Conservation (phyloP, 2,888 invertebrate species). For the Phortica okadai region DNA sequence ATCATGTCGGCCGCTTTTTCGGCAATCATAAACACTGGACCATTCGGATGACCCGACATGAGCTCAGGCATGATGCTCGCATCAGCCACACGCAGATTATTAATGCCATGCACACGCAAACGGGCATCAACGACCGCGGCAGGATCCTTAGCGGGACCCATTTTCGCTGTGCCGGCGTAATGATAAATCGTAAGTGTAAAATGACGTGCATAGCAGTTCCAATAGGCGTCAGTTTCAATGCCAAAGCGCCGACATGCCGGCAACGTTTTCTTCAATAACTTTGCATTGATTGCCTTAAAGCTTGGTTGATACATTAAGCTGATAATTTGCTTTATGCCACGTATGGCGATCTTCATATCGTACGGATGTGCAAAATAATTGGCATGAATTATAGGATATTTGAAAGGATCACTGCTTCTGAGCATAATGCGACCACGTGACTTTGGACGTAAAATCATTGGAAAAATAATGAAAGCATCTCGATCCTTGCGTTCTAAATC, state of each 20-base stretch:
- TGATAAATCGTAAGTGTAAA: conserved; percentile 82
- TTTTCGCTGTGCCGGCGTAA: conserved; percentile 81
- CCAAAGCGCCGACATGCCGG: conserved; percentile 79
- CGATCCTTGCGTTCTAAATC: conserved; percentile 69
- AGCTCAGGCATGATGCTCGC: conserved; percentile 79
- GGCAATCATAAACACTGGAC: conserved; percentile 80
- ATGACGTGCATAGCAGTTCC: conserved; percentile 82
- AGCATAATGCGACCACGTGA: conserved; percentile 83
- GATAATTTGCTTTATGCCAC: conserved; percentile 79
- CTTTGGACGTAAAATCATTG: conserved; percentile 82
- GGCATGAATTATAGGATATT: conserved; percentile 82
- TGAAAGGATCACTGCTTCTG: conserved; percentile 80
- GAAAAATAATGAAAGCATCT: conserved; percentile 80
- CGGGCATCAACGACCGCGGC: conserved; percentile 82
- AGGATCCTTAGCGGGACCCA: conserved; percentile 81
- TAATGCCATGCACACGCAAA: conserved; percentile 78
- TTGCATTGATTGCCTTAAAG: conserved; percentile 78
- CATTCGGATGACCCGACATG: conserved; percentile 79
- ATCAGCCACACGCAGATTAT: conserved; percentile 78
- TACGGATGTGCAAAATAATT: conserved; percentile 82
- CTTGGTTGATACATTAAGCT: conserved; percentile 77
- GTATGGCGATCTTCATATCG: conserved; percentile 81
- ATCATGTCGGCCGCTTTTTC: conserved; percentile 80
- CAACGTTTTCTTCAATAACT: conserved; percentile 78
- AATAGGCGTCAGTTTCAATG: conserved; percentile 80